phyloP scores from a whole-genome alignment of 2,797 vertebrate species.

The Chrysocyon brachyurus region DNA sequence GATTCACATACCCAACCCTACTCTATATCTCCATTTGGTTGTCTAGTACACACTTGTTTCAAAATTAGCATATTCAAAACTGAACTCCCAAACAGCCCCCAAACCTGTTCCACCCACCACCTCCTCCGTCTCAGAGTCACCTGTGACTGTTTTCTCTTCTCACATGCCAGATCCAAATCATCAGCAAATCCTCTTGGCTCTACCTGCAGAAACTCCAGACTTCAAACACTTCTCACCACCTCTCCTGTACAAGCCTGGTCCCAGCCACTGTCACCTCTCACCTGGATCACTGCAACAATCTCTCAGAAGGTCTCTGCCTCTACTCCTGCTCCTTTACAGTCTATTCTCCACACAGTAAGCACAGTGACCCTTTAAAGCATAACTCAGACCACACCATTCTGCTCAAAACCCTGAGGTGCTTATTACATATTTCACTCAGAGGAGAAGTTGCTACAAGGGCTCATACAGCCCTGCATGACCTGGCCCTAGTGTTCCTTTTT shows the following conservation, averaged over 20 bases:
- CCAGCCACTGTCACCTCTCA: neutral
- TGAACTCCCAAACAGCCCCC: neutral
- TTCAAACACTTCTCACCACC: neutral
- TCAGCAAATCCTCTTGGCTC: neutral
- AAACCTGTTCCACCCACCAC: neutral
- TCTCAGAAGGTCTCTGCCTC: neutral
- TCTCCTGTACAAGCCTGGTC: neutral
- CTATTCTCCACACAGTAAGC: neutral
- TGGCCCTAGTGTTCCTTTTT: neutral
- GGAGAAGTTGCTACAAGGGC: neutral
- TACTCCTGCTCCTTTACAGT: neutral
- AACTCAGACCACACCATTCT: neutral
- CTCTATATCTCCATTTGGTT: neutral
- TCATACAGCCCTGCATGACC: neutral
- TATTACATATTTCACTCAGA: neutral
- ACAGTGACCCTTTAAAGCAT: neutral
- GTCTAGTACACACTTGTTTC: neutral
- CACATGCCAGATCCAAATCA: neutral
- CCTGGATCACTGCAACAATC: neutral
- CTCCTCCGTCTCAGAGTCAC: neutral
- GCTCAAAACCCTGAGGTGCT: neutral
- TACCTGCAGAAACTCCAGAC: neutral
- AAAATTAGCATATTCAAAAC: constrained; percentile 15
- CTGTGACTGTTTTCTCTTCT: neutral
- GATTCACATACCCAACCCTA: neutral